Evolutionary conservation across 1,140 invertebrate species (phyloP).

Genomic region (Calephelis nemesis): DNA sequence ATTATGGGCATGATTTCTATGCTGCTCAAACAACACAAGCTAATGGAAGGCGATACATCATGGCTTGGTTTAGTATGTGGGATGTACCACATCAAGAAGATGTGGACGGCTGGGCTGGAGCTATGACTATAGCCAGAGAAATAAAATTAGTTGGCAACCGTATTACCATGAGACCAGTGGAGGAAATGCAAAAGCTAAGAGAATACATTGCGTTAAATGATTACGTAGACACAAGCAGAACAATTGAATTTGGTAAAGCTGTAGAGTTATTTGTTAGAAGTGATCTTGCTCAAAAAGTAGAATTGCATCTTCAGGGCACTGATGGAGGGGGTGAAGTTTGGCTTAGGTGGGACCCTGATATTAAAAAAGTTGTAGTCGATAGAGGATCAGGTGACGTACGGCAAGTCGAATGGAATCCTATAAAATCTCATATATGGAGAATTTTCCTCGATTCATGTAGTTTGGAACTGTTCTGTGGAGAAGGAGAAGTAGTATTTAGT

Average conservation of each 20-base stretch:
- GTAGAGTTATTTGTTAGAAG: conserved; percentile 53
- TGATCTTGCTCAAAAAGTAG: conserved; percentile 48
- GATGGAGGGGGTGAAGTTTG: conserved; percentile 50
- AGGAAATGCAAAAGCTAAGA: conserved; percentile 47
- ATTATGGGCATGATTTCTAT: conserved; percentile 73
- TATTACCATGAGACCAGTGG: conserved; percentile 56
- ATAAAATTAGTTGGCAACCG: conserved; percentile 49
- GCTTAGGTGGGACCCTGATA: conserved; percentile 51
- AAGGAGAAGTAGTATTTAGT: conserved; percentile 70
- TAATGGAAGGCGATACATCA: conserved; percentile 59
- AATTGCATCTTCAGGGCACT: conserved; percentile 49
- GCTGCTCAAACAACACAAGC: conserved; percentile 63
- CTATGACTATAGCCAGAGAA: conserved; percentile 64
- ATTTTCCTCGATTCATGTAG: conserved; percentile 66
- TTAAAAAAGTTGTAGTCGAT: conserved; percentile 53
- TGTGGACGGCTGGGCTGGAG: conserved; percentile 66
- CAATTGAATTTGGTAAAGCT: conserved; percentile 45
- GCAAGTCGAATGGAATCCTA: conserved; percentile 60
- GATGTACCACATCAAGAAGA: conserved; percentile 57
- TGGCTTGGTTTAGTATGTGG: conserved; percentile 75
- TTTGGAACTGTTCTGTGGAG: conserved; percentile 67
- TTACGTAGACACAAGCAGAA: conserved; percentile 32
- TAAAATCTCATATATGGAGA: conserved; percentile 42
- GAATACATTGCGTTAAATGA: conserved; percentile 35
- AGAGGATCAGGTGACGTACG: conserved; percentile 51